A percentile compares a stretch with the other conserved stretches of the same genome.
Evolutionary conservation across 2,797 vertebrate species (phyloP).

Genomic region (Kryptopterus vitreolus): DNA sequence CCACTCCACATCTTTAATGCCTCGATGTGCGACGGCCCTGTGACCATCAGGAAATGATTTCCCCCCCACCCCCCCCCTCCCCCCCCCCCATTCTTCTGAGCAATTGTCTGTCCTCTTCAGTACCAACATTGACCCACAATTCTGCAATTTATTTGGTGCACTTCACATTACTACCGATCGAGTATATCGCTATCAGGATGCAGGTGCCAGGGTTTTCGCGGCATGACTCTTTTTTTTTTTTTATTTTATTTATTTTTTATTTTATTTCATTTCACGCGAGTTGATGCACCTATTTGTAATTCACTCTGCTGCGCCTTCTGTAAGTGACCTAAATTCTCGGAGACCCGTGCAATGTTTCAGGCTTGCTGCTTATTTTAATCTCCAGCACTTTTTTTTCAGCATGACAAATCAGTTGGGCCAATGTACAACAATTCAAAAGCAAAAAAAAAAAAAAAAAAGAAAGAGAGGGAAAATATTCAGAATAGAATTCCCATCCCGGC

Average conservation of each 20-base stretch:
- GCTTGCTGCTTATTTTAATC: constrained; percentile 34
- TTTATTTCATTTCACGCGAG: constrained; percentile 51
- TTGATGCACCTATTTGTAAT: constrained; percentile 45
- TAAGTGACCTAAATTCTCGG: constrained; percentile 38
- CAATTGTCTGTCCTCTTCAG: background rate
- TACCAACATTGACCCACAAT: constrained; percentile 20
- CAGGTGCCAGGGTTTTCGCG: constrained; percentile 37
- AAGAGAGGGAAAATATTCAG: background rate
- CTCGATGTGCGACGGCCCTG: background rate
- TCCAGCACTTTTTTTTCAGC: background rate
- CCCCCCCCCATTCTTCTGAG: background rate
- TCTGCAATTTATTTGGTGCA: constrained; percentile 13
- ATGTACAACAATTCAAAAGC: background rate
- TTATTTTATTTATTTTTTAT: too few species aligned
- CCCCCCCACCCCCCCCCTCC: constrained; percentile 6
- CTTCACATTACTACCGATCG: background rate
- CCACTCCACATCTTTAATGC: constrained; percentile 5
- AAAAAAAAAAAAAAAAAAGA: background rate
- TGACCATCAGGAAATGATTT: constrained; percentile 6
- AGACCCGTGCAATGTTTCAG: background rate
- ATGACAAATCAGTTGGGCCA: background rate
- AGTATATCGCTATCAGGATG: constrained; percentile 38
- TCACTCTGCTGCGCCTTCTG: constrained; percentile 36
- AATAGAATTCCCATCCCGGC: background rate
- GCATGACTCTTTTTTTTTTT: too few species aligned